phyloP scores from a whole-genome alignment of 2,888 invertebrate genomes.

The Hirtodrosophila histrioides region DNA sequence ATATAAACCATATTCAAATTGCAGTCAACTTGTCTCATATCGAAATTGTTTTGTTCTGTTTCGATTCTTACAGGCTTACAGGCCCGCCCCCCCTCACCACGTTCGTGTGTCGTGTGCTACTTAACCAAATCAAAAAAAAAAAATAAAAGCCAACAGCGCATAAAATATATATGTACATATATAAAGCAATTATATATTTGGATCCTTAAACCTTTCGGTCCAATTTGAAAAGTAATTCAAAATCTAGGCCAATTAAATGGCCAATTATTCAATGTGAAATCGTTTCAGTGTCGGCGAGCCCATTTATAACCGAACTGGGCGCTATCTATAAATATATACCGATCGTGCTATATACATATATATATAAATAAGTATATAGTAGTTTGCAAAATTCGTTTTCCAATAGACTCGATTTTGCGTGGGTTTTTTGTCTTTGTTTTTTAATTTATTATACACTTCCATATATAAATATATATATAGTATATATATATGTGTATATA shows the following conservation, averaged over 20 bases:
- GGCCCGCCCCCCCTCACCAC: constrained; percentile 46
- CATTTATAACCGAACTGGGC: too few species aligned
- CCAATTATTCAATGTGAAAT: too few species aligned
- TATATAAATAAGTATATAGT: too few species aligned
- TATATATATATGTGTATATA: constrained; percentile 15
- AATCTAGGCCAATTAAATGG: constrained; percentile 4
- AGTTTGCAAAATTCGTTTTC: too few species aligned
- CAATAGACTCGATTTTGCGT: too few species aligned
- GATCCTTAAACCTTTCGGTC: too few species aligned
- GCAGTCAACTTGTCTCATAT: constrained; percentile 64
- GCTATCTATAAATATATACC: too few species aligned
- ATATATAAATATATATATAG: constrained; percentile 12
- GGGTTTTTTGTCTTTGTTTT: constrained; percentile 14
- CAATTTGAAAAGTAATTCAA: constrained; percentile 11
- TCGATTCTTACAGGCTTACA: constrained; percentile 77
- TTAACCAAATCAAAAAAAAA: constrained; percentile 20
- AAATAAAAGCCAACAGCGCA: constrained; percentile 45
- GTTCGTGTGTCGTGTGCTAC: constrained; percentile 59
- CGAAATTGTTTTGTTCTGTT: constrained; percentile 80
- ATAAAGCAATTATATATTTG: constrained; percentile 7
- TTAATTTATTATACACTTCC: neutral
- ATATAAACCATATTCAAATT: constrained; percentile 44
- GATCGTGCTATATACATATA: too few species aligned
- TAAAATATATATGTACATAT: constrained; percentile 41
- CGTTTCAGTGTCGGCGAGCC: too few species aligned